Evolutionary conservation across 2,113 vertebrate species (phyloP).

Genomic region (Rana temporaria): DNA sequence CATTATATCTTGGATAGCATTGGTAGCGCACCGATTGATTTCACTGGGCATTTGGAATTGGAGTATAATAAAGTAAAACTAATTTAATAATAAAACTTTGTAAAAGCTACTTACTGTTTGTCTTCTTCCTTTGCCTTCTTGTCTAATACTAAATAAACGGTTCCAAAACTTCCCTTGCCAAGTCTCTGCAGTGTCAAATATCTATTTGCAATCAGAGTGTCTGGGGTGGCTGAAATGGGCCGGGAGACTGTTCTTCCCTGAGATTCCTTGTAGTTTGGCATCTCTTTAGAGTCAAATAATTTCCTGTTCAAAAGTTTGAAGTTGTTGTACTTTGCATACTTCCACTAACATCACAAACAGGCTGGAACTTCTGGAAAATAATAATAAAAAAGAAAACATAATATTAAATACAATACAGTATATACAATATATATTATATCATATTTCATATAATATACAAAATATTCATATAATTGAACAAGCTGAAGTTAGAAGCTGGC

Average conservation of each 20-base stretch:
- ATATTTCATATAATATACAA: no score
- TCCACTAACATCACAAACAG: neutral
- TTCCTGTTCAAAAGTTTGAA: neutral
- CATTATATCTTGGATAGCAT: no score
- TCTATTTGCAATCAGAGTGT: slow-evolving; percentile 74
- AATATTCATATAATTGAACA: no score
- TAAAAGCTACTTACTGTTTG: slow-evolving; percentile 77
- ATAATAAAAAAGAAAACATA: neutral
- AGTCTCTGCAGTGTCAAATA: slow-evolving; percentile 76
- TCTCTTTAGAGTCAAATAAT: slow-evolving; percentile 58
- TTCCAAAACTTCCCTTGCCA: slow-evolving; percentile 85
- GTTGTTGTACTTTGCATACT: neutral
- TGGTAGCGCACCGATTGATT: no score
- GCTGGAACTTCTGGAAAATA: neutral
- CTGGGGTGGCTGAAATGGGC: slow-evolving; percentile 58
- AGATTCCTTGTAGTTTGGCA: slow-evolving; percentile 82
- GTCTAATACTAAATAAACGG: slow-evolving; percentile 81
- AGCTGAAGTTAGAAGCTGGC: no score
- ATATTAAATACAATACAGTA: no score
- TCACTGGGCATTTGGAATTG: no score
- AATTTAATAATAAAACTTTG: neutral
- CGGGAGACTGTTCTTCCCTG: slow-evolving; percentile 56
- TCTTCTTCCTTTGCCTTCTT: slow-evolving; percentile 76
- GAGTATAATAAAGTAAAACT: no score
- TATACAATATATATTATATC: no score